phyloP scores from a whole-genome alignment of 2,888 invertebrate species.

The Troides aeacus region DNA sequence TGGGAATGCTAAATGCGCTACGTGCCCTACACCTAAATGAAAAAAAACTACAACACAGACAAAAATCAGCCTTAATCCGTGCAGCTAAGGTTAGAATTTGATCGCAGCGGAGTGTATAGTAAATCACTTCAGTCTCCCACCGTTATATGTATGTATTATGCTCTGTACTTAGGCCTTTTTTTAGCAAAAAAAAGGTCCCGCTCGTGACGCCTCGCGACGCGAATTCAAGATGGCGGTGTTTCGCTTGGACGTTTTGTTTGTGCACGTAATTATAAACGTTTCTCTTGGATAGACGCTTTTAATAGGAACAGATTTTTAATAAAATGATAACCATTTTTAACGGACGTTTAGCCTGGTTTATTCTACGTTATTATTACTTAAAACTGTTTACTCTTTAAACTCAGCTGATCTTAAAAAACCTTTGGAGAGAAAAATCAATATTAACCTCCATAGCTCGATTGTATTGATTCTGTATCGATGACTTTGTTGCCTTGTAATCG shows the following conservation, averaged over 20 bases:
- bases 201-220: slow-evolving; percentile 70
- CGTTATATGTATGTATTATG: slow-evolving; percentile 69
- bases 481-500: slow-evolving; percentile 3
- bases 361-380: not conserved
- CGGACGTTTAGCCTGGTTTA: not conserved
- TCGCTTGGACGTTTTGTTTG: slow-evolving; percentile 39
- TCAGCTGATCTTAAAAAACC: slow-evolving; percentile 5
- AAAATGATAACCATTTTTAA: not conserved
- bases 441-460: not conserved
- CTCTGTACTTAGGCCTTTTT: slow-evolving; percentile 71
- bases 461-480: slow-evolving; percentile 23
- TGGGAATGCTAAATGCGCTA: slow-evolving; percentile 64
- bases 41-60: slow-evolving; percentile 44
- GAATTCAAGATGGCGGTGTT: slow-evolving; percentile 70
- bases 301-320: not conserved
- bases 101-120: slow-evolving; percentile 33
- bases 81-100: slow-evolving; percentile 44
- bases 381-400: not conserved
- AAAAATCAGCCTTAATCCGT: slow-evolving; percentile 39
- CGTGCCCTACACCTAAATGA: slow-evolving; percentile 62
- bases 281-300: slow-evolving; percentile 38
- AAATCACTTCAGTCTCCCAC: slow-evolving; percentile 69
- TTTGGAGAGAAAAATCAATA: slow-evolving; percentile 15
- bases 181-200: slow-evolving; percentile 53
- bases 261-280: slow-evolving; percentile 41